A percentile compares a stretch with the other conserved stretches of the same genome.
Evolutionary conservation across 2,888 invertebrate species (phyloP).

Genomic region (Melitaea athalia): DNA sequence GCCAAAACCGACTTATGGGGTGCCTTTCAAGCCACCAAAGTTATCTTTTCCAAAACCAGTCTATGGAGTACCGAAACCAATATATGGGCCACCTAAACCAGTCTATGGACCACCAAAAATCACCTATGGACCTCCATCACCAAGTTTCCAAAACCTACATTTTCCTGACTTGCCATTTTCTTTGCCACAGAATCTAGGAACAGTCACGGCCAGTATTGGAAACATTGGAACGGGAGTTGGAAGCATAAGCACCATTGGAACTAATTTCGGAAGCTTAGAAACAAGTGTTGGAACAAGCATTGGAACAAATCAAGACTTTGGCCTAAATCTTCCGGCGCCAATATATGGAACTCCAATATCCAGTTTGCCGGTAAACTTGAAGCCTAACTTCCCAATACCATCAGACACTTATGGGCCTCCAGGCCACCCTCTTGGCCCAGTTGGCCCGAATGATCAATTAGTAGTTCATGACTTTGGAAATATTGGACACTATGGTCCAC

Average conservation of each 20-base stretch:
- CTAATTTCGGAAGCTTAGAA: slow-evolving; percentile 40
- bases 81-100: slow-evolving; percentile 75
- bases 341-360: slow-evolving; percentile 70
- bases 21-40: slow-evolving; percentile 63
- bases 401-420: slow-evolving; percentile 76
- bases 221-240: slow-evolving; percentile 38
- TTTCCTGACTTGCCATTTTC: slow-evolving; percentile 49
- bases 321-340: slow-evolving; percentile 67
- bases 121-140: slow-evolving; percentile 53
- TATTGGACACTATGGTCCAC: slow-evolving; percentile 81
- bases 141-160: slow-evolving; percentile 48
- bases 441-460: slow-evolving; percentile 67
- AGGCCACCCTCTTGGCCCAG: slow-evolving; percentile 64
- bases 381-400: slow-evolving; percentile 72
- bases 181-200: slow-evolving; percentile 41
- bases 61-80: slow-evolving; percentile 55
- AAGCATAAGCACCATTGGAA: slow-evolving; percentile 36
- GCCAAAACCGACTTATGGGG: slow-evolving; percentile 64
- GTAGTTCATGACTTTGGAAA: slow-evolving; percentile 63
- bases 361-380: slow-evolving; percentile 60
- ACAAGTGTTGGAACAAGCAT: slow-evolving; percentile 42
- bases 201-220: slow-evolving; percentile 29
- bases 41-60: slow-evolving; percentile 56
- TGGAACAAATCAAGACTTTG: slow-evolving; percentile 56
- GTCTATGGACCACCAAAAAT: slow-evolving; percentile 64